These are phyloP conservation scores for Palaemon carinicauda DNA, from an alignment of 1,140 invertebrate species.

Conservation along the genomic window DNA sequence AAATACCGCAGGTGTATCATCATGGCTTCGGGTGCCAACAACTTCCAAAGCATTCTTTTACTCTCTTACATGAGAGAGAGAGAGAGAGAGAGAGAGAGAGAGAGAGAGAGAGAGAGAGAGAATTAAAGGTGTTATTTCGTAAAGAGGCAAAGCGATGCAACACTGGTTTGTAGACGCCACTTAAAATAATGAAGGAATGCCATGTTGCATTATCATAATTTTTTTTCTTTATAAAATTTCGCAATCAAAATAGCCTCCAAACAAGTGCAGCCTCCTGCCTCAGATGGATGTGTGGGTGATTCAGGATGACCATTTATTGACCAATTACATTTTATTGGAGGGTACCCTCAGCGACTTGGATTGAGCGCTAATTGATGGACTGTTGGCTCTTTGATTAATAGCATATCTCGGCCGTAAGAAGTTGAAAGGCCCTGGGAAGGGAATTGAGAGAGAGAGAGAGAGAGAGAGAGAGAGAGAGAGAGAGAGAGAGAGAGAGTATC, in stretches of 20 bases:
- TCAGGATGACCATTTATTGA: constrained; percentile 25
- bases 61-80: background rate
- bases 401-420: background rate
- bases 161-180: too few relatives aligned
- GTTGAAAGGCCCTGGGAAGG: background rate
- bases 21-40: background rate
- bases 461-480: constrained; percentile 12
- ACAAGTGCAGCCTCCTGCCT: background rate
- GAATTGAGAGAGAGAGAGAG: background rate
- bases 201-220: too few relatives aligned
- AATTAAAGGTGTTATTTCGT: background rate
- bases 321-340: constrained; percentile 49
- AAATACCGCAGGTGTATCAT: too few relatives aligned
- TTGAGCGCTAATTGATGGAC: constrained; percentile 50
- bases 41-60: too few relatives aligned
- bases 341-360: constrained; percentile 32
- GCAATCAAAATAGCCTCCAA: too few relatives aligned
- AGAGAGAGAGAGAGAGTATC: background rate
- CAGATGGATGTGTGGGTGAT: constrained; percentile 3
- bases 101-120: background rate
- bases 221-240: too few relatives aligned
- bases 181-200: too few relatives aligned
- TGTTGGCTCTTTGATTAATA: constrained; percentile 49
- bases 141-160: too few relatives aligned
- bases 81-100: background rate